Conservation (phyloP, 92 coral and sea anemone genomes). For the Umimayanthus kanabou region DNA sequence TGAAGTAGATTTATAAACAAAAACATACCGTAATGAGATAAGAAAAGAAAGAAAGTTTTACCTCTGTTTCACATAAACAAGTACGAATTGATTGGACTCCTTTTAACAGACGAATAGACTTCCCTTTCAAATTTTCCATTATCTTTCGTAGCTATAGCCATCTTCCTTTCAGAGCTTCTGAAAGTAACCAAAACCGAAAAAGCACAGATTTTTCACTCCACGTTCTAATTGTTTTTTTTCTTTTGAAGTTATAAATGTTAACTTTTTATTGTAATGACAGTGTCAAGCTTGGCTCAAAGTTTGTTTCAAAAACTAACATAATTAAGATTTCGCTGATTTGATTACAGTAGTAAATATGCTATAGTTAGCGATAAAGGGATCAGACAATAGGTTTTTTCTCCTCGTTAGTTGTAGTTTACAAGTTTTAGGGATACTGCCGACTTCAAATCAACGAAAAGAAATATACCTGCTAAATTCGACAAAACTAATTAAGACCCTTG, state of each 20-base stretch:
- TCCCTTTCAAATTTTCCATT: too few relatives aligned
- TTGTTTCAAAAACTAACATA: neutral
- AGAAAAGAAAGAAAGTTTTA: neutral
- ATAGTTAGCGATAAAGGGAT: neutral
- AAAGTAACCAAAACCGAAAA: too few relatives aligned
- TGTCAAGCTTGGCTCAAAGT: neutral
- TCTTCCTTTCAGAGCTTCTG: too few relatives aligned
- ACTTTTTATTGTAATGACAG: neutral
- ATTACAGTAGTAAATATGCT: neutral
- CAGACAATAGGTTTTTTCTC: neutral
- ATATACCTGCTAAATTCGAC: neutral
- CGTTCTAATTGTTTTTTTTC: too few relatives aligned
- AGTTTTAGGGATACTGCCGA: neutral
- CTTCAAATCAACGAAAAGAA: neutral
- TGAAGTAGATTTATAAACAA: neutral
- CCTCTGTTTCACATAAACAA: neutral
- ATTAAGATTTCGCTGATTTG: neutral
- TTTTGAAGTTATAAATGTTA: too few relatives aligned
- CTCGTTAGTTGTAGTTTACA: neutral
- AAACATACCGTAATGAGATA: neutral
- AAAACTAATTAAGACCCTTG: neutral
- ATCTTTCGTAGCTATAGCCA: too few relatives aligned
- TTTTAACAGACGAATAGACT: too few relatives aligned
- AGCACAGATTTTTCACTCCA: too few relatives aligned
- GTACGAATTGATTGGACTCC: neutral